Evolutionary conservation across 2,888 invertebrate species (phyloP), one percentile per base, ranked within the genome.

Genomic region (Iselma pallidipennis): DNA sequence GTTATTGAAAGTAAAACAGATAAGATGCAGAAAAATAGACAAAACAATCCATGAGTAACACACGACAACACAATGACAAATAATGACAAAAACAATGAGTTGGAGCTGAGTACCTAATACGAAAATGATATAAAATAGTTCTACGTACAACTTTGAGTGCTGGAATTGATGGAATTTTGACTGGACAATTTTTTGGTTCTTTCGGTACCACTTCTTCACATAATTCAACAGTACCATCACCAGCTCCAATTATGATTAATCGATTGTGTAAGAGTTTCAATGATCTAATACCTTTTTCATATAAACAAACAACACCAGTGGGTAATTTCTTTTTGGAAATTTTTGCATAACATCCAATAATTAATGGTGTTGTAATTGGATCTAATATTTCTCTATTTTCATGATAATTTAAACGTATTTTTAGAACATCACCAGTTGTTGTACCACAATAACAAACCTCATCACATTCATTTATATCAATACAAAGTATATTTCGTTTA

Each of bases 391-490:
- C 82, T 1, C 84, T 78, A 65, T 91, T 88, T 60, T 86, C 75
- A 45, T 86, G 85, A 74, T 85, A 89, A 83, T 88, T 83, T 79
- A 89, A 59, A 80, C 88, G 74, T 76, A 87, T 79, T 74, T 85
- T 86, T 62, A 90, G 78, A 10, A 91, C 82, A 74, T 91, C 96
- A 29, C 90, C 96, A 74, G 94, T 91, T 10, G 86, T 84, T 12
- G 96, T 96, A 5, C 96, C 96, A 68, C 95, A 92, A 78, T 90
- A 94, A 50, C 91, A 89, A 63, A 85, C 86, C 49, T 88, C 84
- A 76, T 96, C 95, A 37, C 87, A 85, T 4, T 82, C 83, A 71
- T 88, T 89, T 57, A 94, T 80, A 67, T 87, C 88, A 66, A 94
- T 85, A 68, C 92, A 92, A 28, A 89, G 87, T 23, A 95, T 89